Conservation (phyloP, 1,140 invertebrate species). For the Goniozus legneri region DNA sequence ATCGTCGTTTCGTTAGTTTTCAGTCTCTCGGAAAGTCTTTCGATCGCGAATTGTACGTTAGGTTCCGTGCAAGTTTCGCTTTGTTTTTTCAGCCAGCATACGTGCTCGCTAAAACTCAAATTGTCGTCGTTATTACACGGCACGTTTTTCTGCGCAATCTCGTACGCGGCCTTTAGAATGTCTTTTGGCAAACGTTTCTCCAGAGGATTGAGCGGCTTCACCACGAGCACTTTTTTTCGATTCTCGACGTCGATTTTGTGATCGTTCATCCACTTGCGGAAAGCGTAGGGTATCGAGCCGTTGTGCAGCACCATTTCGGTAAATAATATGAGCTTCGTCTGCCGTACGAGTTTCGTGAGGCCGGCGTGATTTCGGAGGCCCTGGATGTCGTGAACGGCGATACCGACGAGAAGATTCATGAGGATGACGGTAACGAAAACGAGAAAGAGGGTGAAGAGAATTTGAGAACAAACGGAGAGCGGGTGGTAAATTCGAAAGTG, state of each 20-base stretch:
- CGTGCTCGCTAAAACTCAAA: constrained; percentile 27
- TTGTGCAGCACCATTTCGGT: constrained; percentile 64
- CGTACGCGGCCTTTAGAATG: constrained; percentile 62
- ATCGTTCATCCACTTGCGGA: constrained; percentile 46
- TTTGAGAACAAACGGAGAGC: constrained; percentile 59
- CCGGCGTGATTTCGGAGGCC: constrained; percentile 66
- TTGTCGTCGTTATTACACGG: constrained; percentile 33
- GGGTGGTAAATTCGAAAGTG: constrained; percentile 48
- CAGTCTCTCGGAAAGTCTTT: constrained; percentile 32
- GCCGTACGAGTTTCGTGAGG: constrained; percentile 63
- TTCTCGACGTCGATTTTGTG: constrained; percentile 49
- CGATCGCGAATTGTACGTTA: constrained; percentile 23
- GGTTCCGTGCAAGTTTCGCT: constrained; percentile 27
- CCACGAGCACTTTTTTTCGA: constrained; percentile 54
- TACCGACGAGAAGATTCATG: constrained; percentile 69
- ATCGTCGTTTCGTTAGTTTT: constrained; percentile 40
- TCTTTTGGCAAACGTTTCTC: constrained; percentile 64
- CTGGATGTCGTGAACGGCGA: constrained; percentile 67
- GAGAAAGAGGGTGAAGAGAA: constrained; percentile 62
- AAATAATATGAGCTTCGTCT: constrained; percentile 66
- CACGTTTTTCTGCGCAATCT: constrained; percentile 56
- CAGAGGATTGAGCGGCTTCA: constrained; percentile 63
- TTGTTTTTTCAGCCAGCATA: constrained; percentile 32
- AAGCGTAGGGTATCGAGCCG: constrained; percentile 53
- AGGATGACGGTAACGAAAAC: constrained; percentile 67